phyloP scores from a whole-genome alignment of 2,888 invertebrate genomes.

The Anarsia innoxiella region DNA sequence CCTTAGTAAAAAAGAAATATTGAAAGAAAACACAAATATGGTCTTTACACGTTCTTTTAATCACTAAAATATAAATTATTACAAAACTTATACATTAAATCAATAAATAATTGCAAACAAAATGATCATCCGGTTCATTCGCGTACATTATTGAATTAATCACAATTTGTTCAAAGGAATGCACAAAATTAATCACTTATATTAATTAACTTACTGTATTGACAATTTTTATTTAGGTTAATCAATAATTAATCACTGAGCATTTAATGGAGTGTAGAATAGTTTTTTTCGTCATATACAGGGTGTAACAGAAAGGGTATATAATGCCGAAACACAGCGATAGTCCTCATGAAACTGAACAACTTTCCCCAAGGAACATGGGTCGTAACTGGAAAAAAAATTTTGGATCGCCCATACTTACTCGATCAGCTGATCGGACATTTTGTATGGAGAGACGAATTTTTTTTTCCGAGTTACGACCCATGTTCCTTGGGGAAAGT shows the following conservation, averaged over 20 bases:
- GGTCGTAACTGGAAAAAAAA: no score
- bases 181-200: neutral
- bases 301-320: neutral
- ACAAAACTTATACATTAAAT: conserved; percentile 63
- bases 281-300: neutral
- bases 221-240: neutral
- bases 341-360: no score
- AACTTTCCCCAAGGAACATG: no score
- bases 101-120: conserved; percentile 64
- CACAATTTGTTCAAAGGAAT: conserved; percentile 1
- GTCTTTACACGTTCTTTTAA: conserved; percentile 49
- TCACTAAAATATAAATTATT: conserved; percentile 65
- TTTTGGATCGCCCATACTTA: no score
- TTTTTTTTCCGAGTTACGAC: no score
- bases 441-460: no score
- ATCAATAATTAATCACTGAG: neutral
- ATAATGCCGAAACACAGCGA: no score
- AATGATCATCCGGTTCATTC: conserved; percentile 31
- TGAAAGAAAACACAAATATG: no score
- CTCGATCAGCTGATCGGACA: no score
- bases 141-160: conserved; percentile 13
- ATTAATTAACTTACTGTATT: neutral
- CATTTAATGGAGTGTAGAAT: neutral
- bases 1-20: no score
- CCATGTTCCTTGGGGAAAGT: no score